Base-by-base conservation (phyloP, 2,113 vertebrate species). In the Nesoenas mayeri region DNA sequence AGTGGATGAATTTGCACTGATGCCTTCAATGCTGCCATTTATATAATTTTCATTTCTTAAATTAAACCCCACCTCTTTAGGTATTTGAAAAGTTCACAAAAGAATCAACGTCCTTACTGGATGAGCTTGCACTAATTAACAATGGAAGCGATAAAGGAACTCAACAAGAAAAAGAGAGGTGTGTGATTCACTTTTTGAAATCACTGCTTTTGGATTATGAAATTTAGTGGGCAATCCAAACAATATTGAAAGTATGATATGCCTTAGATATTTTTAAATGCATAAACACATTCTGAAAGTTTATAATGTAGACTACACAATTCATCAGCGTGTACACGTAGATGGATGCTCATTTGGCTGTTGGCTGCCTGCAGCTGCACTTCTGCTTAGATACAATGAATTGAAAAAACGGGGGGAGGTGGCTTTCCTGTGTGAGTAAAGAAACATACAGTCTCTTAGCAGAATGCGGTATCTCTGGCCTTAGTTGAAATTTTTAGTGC, bases 41-140 rank as follows among this genome's bases (percentile, higher is more conserved):
- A 19, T 2, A 5, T 54, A 66, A 21, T 13, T 82, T 82, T 61
- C 1, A 6, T 58, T 87, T 78, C 42, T 87, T 58, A 64, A 72
- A 85, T 81, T 65, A 60, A 94, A 93, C 87, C 10, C 6, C 87
- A 31, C 6, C 5, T 91, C 79, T 92, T 80, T 95, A 99, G 99
- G 99, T 99, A 81, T 99, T 99, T 98, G 99, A 99, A 97, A 99
- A 99, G 96, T 99, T 99, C 97, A 99, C 99, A 1, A 99, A 98
- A 93, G 99, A 99, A 91, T 99, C 99, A 14, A 99, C 99, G 1
- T 99, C 99, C 10, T 98, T 99, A 89, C 96, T 99, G 95, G 99
- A 99, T 85, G 99, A 99, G 92, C 98, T 99, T 93, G 98, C 98
- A n/a, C 92, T 99, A 87, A 99, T 99, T 97, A 99, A 98, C 96